Evolutionary conservation across 2,113 vertebrate species (phyloP).

Genomic region (Lepus timidus): DNA sequence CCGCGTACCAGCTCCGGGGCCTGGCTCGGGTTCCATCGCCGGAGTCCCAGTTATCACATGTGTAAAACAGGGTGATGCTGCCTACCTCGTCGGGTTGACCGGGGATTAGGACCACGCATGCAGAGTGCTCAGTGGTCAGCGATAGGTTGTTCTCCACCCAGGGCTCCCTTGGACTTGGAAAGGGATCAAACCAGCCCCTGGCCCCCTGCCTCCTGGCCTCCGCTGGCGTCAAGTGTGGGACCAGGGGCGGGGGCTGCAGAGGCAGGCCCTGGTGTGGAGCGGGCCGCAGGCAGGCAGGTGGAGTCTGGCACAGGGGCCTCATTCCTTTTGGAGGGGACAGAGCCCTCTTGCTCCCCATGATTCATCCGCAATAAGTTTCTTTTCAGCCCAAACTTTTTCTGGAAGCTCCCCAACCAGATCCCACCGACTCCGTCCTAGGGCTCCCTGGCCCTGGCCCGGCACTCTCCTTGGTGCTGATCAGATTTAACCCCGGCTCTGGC

Average conservation of each 20-base stretch:
- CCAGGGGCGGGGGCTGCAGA: not conserved
- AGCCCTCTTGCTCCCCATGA: not conserved
- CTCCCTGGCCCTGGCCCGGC: accelerated
- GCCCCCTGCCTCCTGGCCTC: not conserved
- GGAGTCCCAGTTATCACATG: not conserved
- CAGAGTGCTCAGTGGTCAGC: not conserved
- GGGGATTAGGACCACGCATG: not conserved
- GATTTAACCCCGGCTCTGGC: not conserved
- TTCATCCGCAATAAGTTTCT: not conserved
- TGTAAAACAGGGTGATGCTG: not conserved
- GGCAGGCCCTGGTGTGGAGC: not conserved
- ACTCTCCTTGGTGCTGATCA: constrained; percentile 76
- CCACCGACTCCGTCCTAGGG: not conserved
- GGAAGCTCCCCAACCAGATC: not conserved
- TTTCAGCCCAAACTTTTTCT: not conserved
- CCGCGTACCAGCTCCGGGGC: not conserved
- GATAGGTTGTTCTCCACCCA: not conserved
- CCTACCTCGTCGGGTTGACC: not conserved
- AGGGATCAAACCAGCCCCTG: not conserved
- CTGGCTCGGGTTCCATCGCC: not conserved
- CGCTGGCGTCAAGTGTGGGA: not conserved
- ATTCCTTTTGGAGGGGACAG: no score
- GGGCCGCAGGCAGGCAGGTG: not conserved
- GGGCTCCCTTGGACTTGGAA: not conserved
- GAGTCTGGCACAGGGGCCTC: not conserved